Conservation (phyloP, 2,888 invertebrate genomes). For the Sycophila texana region DNA sequence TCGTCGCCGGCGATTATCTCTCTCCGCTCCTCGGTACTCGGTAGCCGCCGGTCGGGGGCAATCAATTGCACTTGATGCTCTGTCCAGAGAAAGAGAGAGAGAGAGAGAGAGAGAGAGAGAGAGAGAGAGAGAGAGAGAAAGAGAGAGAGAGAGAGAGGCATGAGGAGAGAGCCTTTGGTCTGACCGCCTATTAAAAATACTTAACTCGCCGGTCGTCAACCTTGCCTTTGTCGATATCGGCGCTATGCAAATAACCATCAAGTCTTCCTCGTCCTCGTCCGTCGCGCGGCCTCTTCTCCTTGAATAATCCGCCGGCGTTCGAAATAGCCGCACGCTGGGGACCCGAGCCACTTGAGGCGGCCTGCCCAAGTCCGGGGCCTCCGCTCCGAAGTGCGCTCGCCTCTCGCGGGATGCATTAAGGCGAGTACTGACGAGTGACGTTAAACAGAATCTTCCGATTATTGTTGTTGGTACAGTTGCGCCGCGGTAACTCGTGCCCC, state of each 20-base stretch:
- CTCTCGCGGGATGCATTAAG: constrained; percentile 42
- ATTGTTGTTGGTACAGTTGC: constrained; percentile 33
- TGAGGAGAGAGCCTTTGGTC: constrained; percentile 54
- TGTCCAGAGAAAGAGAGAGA: constrained; percentile 58
- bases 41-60: constrained; percentile 43
- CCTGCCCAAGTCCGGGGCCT: background rate
- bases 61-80: constrained; percentile 65
- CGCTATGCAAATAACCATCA: constrained; percentile 58
- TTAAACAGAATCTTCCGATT: constrained; percentile 49
- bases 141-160: constrained; percentile 22
- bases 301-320: constrained; percentile 46
- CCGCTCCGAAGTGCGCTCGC: constrained; percentile 16
- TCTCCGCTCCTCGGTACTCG: constrained; percentile 15
- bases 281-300: constrained; percentile 31
- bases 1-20: constrained; percentile 34
- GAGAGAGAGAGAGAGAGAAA: constrained; percentile 56
- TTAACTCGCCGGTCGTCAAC: constrained; percentile 62
- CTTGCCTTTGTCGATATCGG: constrained; percentile 51
- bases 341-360: constrained; percentile 27
- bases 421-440: constrained; percentile 42
- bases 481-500: too few relatives aligned
- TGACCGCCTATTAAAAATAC: constrained; percentile 71
- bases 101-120: constrained; percentile 54
- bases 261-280: constrained; percentile 20
- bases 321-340: constrained; percentile 11